Evolutionary conservation across 2,797 vertebrate genomes (phyloP).

Genomic region (Sus cebifrons): DNA sequence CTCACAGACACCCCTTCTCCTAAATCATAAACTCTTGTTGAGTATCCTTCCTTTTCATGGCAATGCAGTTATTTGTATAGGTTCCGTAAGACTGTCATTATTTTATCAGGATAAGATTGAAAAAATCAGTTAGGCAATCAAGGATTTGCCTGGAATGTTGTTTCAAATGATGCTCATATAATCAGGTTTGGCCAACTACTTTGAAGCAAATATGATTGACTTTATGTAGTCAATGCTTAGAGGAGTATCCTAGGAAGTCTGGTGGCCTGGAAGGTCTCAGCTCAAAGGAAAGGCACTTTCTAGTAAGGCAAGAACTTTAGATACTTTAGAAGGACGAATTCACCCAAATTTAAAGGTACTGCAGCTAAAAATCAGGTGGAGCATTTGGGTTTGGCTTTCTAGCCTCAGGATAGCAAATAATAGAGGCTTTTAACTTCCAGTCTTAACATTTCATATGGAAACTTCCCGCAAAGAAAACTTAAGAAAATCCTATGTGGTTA

Average conservation of each 20-base stretch:
- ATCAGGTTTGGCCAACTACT: background rate
- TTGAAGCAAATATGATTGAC: background rate
- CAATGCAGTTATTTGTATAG: background rate
- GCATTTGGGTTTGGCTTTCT: slow-evolving; percentile 16
- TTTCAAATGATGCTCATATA: slow-evolving; percentile 8
- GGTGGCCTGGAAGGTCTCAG: background rate
- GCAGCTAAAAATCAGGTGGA: slow-evolving; percentile 6
- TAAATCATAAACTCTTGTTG: background rate
- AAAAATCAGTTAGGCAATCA: background rate
- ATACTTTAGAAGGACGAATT: slow-evolving; percentile 41
- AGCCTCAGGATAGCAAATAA: slow-evolving; percentile 60
- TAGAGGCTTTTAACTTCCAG: slow-evolving; percentile 48
- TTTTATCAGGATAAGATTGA: background rate
- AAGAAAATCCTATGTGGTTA: slow-evolving; percentile 7
- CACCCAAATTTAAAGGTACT: background rate
- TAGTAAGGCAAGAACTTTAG: background rate
- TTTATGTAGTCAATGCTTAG: background rate
- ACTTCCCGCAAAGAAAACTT: slow-evolving; percentile 52
- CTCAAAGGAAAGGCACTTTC: background rate
- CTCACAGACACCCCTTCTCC: background rate
- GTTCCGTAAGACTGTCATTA: background rate
- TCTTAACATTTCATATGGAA: slow-evolving; percentile 63
- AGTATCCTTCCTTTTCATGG: background rate
- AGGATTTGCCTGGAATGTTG: background rate
- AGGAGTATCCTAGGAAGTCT: background rate